Evolutionary conservation across 2,888 invertebrate genomes (phyloP), one percentile per base, ranked within the genome.

Genomic region (Mythimna loreyi): DNA sequence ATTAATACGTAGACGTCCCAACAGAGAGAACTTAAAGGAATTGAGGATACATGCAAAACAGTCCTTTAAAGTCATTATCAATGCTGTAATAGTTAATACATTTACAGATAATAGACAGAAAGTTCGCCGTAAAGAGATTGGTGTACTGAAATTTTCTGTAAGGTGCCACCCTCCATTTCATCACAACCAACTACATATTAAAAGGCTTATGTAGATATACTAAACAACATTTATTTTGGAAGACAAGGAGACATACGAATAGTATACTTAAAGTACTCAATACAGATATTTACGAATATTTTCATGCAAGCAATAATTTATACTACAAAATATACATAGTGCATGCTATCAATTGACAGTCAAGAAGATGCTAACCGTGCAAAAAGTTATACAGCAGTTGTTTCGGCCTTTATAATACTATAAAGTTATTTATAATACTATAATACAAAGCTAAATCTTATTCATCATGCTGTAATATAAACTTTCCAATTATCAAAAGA

Each of bases 181-280:
- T 85, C 78, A 85, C 85, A 87, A 85, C 81, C 83, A 87, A 82
- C 92, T 92, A 93, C 89, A 87, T 88, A 86, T 83, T 84, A 89
- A 84, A 40, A 90, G 86, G 85, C 87, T 84, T 79, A 86, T 79
- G 82, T 88, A 90, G 87, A 92, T 90, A 92, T 89, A 91, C 89
- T 92, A 90, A 90, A 92, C 85, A 92, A 93, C 95, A 96, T 96
- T 96, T 95, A 96, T 95, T 96, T 96, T 96, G 96, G 96, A 96
- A 96, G 96, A 95, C 92, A 92, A 87, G 85, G 83, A 89, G 88
- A 88, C 80, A 91, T 91, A 92, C 87, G 81, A 83, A 91, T 82
- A 86, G 81, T 83, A 87, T 88, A 89, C 86, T 87, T 86, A 89
- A 70, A 87, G 78, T 87, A 88, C 79, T 87, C 83, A 75, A 87